phyloP scores from a whole-genome alignment of 2,113 vertebrate species.

The Dermatemys mawii region DNA sequence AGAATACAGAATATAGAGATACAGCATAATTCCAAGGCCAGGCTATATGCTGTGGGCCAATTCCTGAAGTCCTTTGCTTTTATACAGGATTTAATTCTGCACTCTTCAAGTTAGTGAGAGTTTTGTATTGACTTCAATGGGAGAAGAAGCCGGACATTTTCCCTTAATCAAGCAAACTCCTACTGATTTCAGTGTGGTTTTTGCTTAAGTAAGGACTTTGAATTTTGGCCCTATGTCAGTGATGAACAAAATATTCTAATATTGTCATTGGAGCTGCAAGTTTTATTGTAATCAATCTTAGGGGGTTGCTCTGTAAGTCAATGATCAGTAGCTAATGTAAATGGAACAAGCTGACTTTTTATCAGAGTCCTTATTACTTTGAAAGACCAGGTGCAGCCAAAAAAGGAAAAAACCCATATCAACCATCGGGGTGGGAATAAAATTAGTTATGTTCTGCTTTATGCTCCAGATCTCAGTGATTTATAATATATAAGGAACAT shows the following conservation, averaged over 20 bases:
- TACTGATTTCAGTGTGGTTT: conserved; percentile 4
- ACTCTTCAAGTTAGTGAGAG: not conserved
- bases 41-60: not conserved
- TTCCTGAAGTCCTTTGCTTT: not conserved
- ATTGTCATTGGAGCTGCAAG: not conserved
- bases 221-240: not conserved
- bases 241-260: conserved; percentile 1
- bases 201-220: not conserved
- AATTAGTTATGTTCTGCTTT: not conserved
- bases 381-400: not conserved
- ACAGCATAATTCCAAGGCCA: not conserved
- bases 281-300: not conserved
- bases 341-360: not conserved
- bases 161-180: conserved; percentile 13
- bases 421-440: not conserved
- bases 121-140: conserved; percentile 3
- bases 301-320: not conserved
- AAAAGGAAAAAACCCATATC: not conserved
- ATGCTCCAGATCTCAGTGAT: not conserved
- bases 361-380: not conserved
- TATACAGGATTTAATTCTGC: not conserved
- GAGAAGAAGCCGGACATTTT: conserved; percentile 10
- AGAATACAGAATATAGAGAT: not conserved
- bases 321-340: not conserved
- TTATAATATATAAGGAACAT: not conserved